Percentiles rank a stretch among this genome's conserved stretches.
These are phyloP conservation scores for Mastomys coucha DNA, from an alignment of 2,113 vertebrate species.

Conservation along the genomic window DNA sequence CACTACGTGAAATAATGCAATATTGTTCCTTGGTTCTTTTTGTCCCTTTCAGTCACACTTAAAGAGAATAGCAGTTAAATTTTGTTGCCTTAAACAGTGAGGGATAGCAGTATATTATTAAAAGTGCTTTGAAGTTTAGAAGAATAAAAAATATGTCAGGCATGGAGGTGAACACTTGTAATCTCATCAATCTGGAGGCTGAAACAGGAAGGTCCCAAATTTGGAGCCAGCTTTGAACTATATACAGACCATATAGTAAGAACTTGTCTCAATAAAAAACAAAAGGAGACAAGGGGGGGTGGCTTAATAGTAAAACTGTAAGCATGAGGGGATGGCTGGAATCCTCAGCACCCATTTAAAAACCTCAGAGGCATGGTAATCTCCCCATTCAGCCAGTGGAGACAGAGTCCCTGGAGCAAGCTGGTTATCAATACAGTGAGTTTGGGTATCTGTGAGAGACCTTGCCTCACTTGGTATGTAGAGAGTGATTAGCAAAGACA, in stretches of 20 bases:
- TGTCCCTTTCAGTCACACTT: neutral
- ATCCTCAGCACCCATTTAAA: neutral
- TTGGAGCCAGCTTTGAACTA: neutral
- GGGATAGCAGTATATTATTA: neutral
- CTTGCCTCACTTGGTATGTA: neutral
- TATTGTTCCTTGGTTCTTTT: neutral
- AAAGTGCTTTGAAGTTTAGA: neutral
- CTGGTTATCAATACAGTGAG: neutral
- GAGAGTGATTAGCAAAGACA: too few relatives aligned
- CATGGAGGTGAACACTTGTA: neutral
- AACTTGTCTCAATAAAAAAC: neutral
- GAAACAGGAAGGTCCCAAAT: neutral
- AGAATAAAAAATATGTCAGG: neutral
- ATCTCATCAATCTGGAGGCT: neutral
- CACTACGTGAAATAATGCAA: neutral
- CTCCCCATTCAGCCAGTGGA: neutral
- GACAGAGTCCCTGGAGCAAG: neutral
- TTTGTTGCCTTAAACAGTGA: conserved; percentile 24
- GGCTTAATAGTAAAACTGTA: neutral
- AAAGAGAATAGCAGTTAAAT: conserved; percentile 30
- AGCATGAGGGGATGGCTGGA: neutral
- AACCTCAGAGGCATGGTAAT: neutral
- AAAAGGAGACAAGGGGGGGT: neutral
- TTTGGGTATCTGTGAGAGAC: neutral
- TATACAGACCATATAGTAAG: neutral